Percentiles rank a stretch among this genome's conserved stretches.
phyloP scores from a whole-genome alignment of 2,113 vertebrate genomes.

The Hippocampus barbouri region DNA sequence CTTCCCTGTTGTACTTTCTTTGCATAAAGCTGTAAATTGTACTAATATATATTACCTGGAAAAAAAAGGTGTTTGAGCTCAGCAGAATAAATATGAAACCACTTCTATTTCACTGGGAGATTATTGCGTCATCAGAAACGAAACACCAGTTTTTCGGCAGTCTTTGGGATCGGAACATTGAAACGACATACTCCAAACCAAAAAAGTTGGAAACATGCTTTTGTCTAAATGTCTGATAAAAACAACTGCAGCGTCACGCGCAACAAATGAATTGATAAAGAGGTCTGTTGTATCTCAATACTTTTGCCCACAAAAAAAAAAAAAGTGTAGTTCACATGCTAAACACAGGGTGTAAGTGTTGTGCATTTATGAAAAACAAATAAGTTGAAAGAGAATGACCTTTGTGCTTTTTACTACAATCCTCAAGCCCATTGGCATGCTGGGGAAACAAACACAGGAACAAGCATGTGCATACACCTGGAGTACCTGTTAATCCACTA shows the following conservation, averaged over 20 bases:
- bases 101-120: background rate
- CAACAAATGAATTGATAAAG: background rate
- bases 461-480: constrained; percentile 43
- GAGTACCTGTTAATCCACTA: constrained; percentile 24
- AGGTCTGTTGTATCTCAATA: no score
- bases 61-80: background rate
- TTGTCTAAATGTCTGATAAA: background rate
- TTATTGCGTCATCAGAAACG: no score
- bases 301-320: background rate
- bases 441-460: constrained; percentile 53
- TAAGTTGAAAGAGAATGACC: constrained; percentile 41
- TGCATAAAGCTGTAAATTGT: background rate
- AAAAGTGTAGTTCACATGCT: constrained; percentile 53
- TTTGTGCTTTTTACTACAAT: constrained; percentile 55
- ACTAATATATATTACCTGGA: no score
- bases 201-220: background rate
- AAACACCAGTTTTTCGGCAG: no score
- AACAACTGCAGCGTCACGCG: background rate
- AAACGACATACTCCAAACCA: no score
- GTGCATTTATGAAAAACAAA: constrained; percentile 40
- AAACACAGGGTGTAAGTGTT: constrained; percentile 66
- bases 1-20: constrained; percentile 6
- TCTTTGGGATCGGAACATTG: background rate
- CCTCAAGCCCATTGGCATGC: constrained; percentile 17
- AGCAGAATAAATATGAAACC: background rate